Percentiles rank a stretch among this genome's conserved stretches.
phyloP scores from a whole-genome alignment of 2,113 vertebrate genomes.

The Athene noctua region DNA sequence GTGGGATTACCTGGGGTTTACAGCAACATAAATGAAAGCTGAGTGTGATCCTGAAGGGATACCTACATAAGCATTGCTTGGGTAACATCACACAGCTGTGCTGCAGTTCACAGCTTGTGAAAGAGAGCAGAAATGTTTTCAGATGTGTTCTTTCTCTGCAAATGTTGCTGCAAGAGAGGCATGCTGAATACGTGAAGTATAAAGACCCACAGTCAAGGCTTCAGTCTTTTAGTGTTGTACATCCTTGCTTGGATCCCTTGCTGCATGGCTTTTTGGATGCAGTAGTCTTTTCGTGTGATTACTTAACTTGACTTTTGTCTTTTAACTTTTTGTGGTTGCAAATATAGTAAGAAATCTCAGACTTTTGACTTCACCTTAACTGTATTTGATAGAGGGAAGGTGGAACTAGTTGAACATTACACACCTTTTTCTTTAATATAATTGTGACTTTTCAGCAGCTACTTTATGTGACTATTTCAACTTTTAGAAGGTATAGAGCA shows the following conservation, averaged over 20 bases:
- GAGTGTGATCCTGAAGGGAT: neutral
- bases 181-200: neutral
- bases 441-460: neutral
- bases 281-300: neutral
- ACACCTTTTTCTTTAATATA: neutral
- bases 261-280: neutral
- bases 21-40: neutral
- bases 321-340: neutral
- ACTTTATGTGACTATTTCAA: neutral
- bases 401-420: neutral
- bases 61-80: neutral
- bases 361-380: neutral
- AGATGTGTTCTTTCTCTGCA: accelerated
- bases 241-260: neutral
- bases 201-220: neutral
- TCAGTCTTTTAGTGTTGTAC: neutral
- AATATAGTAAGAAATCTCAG: neutral
- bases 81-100: neutral
- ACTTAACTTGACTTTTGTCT: neutral
- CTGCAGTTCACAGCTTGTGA: neutral
- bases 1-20: neutral
- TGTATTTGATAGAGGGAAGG: neutral
- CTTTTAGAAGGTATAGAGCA: neutral
- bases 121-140: neutral
- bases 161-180: neutral